Evolutionary conservation across 2,888 invertebrate species (phyloP), one percentile per base, ranked within the genome.

Genomic region (Lepidocyrtoides sp.): DNA sequence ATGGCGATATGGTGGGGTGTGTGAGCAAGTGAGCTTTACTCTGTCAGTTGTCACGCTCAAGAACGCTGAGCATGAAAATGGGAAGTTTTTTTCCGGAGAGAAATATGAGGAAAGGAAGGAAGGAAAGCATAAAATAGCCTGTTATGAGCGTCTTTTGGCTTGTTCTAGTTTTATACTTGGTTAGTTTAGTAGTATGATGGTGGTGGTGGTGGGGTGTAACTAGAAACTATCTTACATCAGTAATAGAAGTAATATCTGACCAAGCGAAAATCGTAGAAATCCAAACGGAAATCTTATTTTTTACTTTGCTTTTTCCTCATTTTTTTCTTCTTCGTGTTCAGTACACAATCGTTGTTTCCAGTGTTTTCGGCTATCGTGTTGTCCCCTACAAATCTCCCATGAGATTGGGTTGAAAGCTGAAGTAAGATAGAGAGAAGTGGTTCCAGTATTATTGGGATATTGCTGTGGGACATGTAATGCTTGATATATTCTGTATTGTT

Each of bases 81-180:
- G 51, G 32, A 72, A 72, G 66, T 54, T 51, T 51, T 77, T 63
- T 10, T 81, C 12, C 26, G 29, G 17, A 60, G 57, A 86, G 77
- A 81, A 79, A 79, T 72, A 89, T 83, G 89, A 79, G 79, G 51
- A 66, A 48, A 81, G 88, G 88, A 82, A 83, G 89, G 89, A 89
- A 89, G 83, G 89, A 89, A 75, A 63, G 57, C 89, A 83, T 83
- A 89, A 89, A 83, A 83, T 63, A 89, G 69, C 77, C 89, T 82
- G 89, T 89, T 83, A 88, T 66, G 51, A 60, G 48, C 69, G 29
- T 66, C 26, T 84, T 44, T 51, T 26, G 41, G 69, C 48, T 36
- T 57, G 10, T 32, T 57, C 69, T 54, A 36, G 26, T 8, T 54
- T 26, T 48, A 66, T 48, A 79, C 3, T 36, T 79, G 8, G 79